These are phyloP conservation scores for Arizona elegans DNA, from an alignment of 2,113 vertebrate species.

Conservation along the genomic window DNA sequence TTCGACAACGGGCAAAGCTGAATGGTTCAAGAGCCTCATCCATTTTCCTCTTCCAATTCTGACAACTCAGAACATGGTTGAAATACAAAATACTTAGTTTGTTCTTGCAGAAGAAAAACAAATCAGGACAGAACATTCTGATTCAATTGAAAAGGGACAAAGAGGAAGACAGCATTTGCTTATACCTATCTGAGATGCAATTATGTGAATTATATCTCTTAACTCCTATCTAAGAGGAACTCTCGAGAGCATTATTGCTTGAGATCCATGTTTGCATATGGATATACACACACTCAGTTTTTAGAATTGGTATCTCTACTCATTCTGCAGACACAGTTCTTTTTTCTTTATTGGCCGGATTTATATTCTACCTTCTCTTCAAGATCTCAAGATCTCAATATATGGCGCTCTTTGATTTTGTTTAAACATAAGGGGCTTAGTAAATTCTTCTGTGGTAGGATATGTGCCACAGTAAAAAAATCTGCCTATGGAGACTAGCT, in stretches of 20 bases:
- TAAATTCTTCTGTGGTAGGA: not conserved
- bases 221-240: not conserved
- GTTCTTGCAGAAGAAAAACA: conserved; percentile 47
- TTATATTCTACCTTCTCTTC: not conserved
- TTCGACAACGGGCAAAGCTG: conserved; percentile 44
- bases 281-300: not conserved
- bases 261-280: not conserved
- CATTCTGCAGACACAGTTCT: not conserved
- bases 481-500: not conserved
- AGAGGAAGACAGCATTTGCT: conserved; percentile 21
- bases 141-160: conserved; percentile 22
- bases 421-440: not conserved
- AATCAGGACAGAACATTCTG: conserved; percentile 50
- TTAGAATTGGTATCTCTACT: not conserved
- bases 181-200: not conserved
- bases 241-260: not conserved
- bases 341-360: not conserved
- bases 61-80: conserved; percentile 62
- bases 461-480: not conserved
- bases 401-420: not conserved
- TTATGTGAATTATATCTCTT: conserved; percentile 16
- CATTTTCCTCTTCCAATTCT: conserved; percentile 62
- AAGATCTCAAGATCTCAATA: too few relatives aligned
- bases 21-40: conserved; percentile 60
- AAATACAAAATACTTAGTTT: conserved; percentile 50